These are phyloP conservation scores for Motacilla tschutschensis DNA, from an alignment of 2,113 vertebrate genomes.

Conservation along the genomic window DNA sequence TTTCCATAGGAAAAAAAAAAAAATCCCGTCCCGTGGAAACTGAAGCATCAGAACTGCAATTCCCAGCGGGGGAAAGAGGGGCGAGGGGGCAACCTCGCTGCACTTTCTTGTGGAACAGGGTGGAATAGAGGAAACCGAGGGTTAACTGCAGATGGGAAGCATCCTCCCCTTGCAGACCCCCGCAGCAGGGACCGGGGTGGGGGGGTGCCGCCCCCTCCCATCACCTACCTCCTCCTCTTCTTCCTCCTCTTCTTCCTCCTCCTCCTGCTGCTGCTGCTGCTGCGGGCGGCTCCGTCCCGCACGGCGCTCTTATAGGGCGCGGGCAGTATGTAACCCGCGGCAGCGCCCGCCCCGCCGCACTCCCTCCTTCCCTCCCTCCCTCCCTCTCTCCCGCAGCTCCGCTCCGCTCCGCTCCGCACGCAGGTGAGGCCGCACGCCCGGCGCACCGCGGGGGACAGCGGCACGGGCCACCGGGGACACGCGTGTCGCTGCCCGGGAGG, in stretches of 20 bases:
- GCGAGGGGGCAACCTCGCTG: fast-evolving
- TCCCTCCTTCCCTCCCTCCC: neutral
- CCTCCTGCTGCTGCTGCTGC: neutral
- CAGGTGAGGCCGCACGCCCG: neutral
- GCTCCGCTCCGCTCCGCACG: neutral
- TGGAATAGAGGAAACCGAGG: fast-evolving
- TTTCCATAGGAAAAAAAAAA: neutral
- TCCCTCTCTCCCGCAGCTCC: no score
- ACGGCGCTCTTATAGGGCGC: neutral
- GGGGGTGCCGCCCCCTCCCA: no score
- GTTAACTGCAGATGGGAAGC: neutral
- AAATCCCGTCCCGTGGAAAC: neutral
- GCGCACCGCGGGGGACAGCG: neutral
- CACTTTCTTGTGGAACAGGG: fast-evolving
- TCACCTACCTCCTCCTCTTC: no score
- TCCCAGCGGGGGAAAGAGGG: neutral
- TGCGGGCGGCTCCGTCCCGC: neutral
- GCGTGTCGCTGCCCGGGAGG: fast-evolving
- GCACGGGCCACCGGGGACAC: fast-evolving
- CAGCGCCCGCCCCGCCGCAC: neutral
- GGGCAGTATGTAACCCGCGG: neutral
- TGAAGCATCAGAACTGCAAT: neutral
- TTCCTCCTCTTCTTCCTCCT: no score
- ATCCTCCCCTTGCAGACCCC: neutral
- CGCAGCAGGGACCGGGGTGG: fast-evolving